These are phyloP conservation scores for Spodoptera littoralis DNA, from an alignment of 2,888 invertebrate species.

Conservation along the genomic window DNA sequence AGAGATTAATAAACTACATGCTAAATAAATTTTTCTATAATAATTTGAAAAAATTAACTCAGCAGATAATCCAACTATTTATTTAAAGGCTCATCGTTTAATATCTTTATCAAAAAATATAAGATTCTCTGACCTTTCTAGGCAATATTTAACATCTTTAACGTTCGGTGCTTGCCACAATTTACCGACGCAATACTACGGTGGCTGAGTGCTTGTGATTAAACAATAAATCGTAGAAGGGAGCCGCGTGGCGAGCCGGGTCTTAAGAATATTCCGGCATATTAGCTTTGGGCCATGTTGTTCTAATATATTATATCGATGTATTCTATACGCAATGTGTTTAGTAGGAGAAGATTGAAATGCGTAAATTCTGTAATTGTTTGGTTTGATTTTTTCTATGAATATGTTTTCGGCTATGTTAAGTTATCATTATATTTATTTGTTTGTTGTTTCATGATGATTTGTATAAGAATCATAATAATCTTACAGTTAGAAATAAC, in stretches of 20 bases:
- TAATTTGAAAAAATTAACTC: neutral
- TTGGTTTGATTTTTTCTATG: neutral
- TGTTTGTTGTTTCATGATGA: too few species aligned
- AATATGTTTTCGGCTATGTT: too few species aligned
- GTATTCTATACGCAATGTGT: constrained; percentile 12
- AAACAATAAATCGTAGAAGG: constrained; percentile 82
- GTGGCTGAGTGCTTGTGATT: constrained; percentile 83
- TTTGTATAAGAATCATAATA: neutral
- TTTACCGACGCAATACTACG: constrained; percentile 83
- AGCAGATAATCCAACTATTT: neutral
- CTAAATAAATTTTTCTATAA: too few species aligned
- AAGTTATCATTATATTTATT: too few species aligned
- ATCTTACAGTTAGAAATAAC: constrained; percentile 3
- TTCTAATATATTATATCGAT: constrained; percentile 43
- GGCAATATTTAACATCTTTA: constrained; percentile 35
- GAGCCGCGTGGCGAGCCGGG: constrained; percentile 54
- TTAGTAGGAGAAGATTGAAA: neutral
- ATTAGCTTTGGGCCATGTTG: constrained; percentile 60
- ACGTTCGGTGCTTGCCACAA: constrained; percentile 70
- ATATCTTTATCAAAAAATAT: constrained; percentile 6
- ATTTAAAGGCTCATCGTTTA: neutral
- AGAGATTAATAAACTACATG: too few species aligned
- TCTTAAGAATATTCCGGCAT: constrained; percentile 63
- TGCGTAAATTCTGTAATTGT: neutral
- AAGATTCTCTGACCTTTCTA: constrained; percentile 32